Evolutionary conservation across 2,113 vertebrate genomes (phyloP).

Genomic region (Oceanodroma tethys): DNA sequence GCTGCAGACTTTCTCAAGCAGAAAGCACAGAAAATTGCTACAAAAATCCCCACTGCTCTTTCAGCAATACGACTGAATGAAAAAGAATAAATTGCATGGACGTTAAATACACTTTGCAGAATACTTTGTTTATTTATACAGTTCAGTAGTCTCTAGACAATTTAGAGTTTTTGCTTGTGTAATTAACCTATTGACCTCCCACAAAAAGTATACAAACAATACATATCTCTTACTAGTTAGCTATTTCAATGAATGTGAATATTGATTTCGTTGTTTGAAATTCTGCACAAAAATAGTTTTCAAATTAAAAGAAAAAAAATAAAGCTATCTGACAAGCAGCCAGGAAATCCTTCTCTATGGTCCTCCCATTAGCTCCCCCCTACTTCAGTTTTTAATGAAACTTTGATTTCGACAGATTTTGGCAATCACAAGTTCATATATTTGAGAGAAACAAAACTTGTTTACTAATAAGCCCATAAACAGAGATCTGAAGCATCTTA

Average conservation of each 20-base stretch:
- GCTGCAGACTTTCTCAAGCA: constrained; percentile 23
- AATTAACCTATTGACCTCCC: constrained; percentile 40
- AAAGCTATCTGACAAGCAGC: neutral
- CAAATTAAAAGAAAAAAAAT: neutral
- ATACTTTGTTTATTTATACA: constrained; percentile 36
- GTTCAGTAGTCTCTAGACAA: neutral
- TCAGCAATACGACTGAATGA: neutral
- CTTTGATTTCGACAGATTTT: neutral
- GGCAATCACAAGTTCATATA: neutral
- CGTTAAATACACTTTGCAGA: neutral
- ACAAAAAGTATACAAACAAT: neutral
- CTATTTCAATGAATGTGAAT: neutral
- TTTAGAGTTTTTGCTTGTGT: constrained; percentile 10
- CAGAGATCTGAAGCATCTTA: neutral
- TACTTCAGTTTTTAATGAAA: neutral
- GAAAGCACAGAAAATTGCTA: constrained; percentile 36
- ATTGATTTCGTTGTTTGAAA: constrained; percentile 12
- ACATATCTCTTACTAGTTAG: neutral
- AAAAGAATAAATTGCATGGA: constrained; percentile 10
- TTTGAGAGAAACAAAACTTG: neutral
- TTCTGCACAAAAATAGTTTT: neutral
- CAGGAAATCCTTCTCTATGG: neutral
- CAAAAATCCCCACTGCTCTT: neutral
- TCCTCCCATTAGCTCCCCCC: neutral
- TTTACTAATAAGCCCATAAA: neutral